Conservation (phyloP, 2,888 invertebrate genomes). For the Choreutis nemorana region DNA sequence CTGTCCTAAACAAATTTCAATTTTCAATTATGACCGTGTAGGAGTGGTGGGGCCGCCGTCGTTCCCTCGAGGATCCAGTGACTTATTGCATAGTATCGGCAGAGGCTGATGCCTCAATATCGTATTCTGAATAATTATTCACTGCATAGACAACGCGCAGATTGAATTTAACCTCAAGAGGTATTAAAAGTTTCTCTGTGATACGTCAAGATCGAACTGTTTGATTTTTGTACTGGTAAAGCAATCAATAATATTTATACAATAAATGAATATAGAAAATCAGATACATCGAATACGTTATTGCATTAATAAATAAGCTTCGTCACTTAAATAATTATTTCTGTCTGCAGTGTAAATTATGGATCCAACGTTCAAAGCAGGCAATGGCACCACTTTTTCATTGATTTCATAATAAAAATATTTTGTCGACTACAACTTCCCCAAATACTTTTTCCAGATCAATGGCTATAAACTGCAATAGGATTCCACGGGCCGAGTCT, state of each 20-base stretch:
- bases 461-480: constrained; percentile 64
- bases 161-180: constrained; percentile 37
- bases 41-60: constrained; percentile 28
- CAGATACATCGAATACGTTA: no score
- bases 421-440: constrained; percentile 50
- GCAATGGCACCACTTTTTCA: no score
- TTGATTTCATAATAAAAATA: constrained; percentile 62
- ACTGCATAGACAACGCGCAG: constrained; percentile 24
- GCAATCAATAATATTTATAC: no score
- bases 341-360: no score
- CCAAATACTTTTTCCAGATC: constrained; percentile 58
- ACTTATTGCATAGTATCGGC: constrained; percentile 46
- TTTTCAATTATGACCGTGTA: constrained; percentile 56
- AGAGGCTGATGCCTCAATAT: constrained; percentile 37
- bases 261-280: no score
- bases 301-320: no score
- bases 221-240: no score
- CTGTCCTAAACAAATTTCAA: constrained; percentile 64
- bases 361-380: background rate
- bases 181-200: constrained; percentile 28
- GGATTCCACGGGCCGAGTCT: constrained; percentile 45
- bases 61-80: constrained; percentile 43
- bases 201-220: no score
- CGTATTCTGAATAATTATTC: constrained; percentile 56
- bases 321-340: no score